Evolutionary conservation across 2,113 vertebrate species (phyloP).

Genomic region (Pseudonaja textilis): DNA sequence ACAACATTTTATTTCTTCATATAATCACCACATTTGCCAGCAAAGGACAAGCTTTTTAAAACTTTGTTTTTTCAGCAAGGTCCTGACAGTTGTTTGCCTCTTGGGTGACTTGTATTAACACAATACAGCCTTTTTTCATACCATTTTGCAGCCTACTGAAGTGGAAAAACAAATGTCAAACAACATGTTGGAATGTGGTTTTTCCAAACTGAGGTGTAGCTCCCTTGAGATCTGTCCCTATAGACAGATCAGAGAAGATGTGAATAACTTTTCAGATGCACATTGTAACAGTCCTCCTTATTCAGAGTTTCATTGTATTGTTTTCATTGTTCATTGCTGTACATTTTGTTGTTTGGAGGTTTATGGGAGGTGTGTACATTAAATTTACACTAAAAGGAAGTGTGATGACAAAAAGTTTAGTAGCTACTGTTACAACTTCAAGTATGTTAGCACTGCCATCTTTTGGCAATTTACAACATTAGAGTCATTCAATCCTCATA

Average conservation of each 20-base stretch:
- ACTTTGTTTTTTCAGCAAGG: background rate
- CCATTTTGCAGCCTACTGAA: background rate
- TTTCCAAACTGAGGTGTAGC: background rate
- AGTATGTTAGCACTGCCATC: background rate
- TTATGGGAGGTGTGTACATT: background rate
- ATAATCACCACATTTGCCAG: background rate
- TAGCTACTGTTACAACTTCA: background rate
- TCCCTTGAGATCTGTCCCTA: background rate
- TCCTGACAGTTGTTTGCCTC: background rate
- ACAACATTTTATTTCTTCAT: background rate
- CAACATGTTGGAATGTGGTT: background rate
- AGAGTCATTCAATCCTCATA: background rate
- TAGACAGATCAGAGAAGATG: background rate
- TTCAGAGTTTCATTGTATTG: background rate
- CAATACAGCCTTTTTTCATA: background rate
- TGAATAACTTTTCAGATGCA: background rate
- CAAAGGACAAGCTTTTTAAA: background rate
- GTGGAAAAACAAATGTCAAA: background rate
- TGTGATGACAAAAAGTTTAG: background rate
- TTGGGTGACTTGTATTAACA: background rate
- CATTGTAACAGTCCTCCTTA: background rate
- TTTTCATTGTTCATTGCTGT: background rate
- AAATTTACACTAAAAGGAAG: background rate
- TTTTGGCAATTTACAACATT: background rate
- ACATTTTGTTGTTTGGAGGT: background rate